Evolutionary conservation across 1,140 invertebrate species (phyloP), one percentile per base, ranked within the genome.

Genomic region (Phthorimaea operculella): DNA sequence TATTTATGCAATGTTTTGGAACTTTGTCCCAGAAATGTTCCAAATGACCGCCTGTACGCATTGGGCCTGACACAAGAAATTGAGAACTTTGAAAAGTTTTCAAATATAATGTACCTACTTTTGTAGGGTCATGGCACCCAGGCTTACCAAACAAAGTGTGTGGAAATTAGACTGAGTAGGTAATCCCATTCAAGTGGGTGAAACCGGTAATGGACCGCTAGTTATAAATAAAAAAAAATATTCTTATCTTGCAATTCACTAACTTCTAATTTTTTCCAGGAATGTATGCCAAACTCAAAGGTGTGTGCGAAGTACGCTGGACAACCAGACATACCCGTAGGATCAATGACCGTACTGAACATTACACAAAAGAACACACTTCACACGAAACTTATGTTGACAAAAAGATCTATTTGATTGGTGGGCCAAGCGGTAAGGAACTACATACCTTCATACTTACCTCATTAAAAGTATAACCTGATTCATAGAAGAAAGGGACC

Each of bases 341-440:
- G 10, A 66, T 62, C 0, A 61, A 72, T 15, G 64, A 72, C 12
- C 87, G 88, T 56, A 87, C 85, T 33, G 81, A 87, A 51, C 86
- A 87, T 48, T 88, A 90, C 59, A 87, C 80, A 5, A 84, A 89
- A 17, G 78, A 76, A 12, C 86, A 91, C 28, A 85, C 85, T 14
- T 91, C 87, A 0, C 83, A 90, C 59, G 92, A 93, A 68, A 89
- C 91, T 68, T 93, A 83, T 60, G 51, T 76, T 8, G 72, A 74
- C 21, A 28, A 48, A 4, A 80, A 79, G 58, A 48, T 62, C 0
- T 81, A 66, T 54, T 28, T 83, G 1, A 50, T 74, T 49, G 80
- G 78, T 36, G 64, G 68, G 8, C 62, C 74, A 53, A 59, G 53
- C 61, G 78, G 80, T 79, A 61, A 70, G 68, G 4, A 39, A 28